phyloP scores from a whole-genome alignment of 2,888 invertebrate species.

The Dolomedes plantarius region DNA sequence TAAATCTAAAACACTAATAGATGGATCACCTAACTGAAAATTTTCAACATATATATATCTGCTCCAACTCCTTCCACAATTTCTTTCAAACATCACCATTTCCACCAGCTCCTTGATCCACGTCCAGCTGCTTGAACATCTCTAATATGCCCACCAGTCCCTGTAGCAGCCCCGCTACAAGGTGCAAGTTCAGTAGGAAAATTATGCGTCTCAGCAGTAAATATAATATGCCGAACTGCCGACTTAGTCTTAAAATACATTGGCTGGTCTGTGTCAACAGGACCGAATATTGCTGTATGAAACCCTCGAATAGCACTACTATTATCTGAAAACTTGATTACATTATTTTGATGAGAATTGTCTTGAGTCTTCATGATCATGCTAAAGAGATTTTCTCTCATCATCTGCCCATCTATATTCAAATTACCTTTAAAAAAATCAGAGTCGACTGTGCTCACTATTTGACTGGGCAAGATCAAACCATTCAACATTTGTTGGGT shows the following conservation, averaged over 20 bases:
- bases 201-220: constrained; percentile 99
- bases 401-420: constrained; percentile 86
- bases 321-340: constrained; percentile 97
- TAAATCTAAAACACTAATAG: no score
- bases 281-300: constrained; percentile 83
- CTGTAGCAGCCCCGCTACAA: constrained; percentile 97
- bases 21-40: constrained; percentile 90
- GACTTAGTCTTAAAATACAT: constrained; percentile 80
- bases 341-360: constrained; percentile 91
- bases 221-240: constrained; percentile 89
- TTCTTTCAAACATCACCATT: no score
- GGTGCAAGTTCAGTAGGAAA: constrained; percentile 97
- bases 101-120: constrained; percentile 96
- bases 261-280: constrained; percentile 83
- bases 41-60: no score
- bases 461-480: constrained; percentile 99
- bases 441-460: constrained; percentile 97
- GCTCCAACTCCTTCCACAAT: no score
- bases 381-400: constrained; percentile 89
- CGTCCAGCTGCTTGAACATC: constrained; percentile 97
- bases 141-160: constrained; percentile 95
- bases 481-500: constrained; percentile 97
- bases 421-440: constrained; percentile 97
- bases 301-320: constrained; percentile 95
- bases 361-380: constrained; percentile 94